Evolutionary conservation across 2,113 vertebrate genomes (phyloP), one percentile per base, ranked within the genome.

Genomic region (Vanacampus margaritifer): DNA sequence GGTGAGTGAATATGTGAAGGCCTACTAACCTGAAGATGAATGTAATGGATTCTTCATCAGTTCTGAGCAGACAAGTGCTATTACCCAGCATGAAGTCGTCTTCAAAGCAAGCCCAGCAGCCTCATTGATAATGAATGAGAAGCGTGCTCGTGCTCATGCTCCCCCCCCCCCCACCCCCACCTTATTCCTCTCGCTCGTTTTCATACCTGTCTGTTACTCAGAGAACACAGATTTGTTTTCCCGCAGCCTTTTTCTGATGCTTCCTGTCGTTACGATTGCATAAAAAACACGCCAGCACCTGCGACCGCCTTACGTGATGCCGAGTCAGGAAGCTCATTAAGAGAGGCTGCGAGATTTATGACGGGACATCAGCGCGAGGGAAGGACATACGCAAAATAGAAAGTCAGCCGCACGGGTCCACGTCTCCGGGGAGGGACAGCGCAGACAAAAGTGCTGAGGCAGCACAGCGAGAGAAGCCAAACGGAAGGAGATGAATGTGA

Each of bases 111-210:
- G 81, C 82, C 70, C 73, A 69, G 75, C 77, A 80, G 71, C 73
- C 82, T 90, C 84, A 88, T 89, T 79, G 86, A 89, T 89, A 89
- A 89, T 90, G 77, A 88, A 89, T 88, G 87, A 86, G 84, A 65
- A 56, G n/a, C 7, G 48, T 12, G 39, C 39, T 26, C 75, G n/a
- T n/a, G n/a, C n/a, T 48, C 41, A 53, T 58, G 50, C 69, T 48
- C 11, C 36, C n/a, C 13, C 36, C 21, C 21, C 12, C 9, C 23
- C 1, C 48, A 23, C 21, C 21, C 10, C 23, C 21, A 51, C 48
- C 48, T 51, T 62, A 11, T n/a, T 9, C 21, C 6, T 19, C 14
- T 63, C 63, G 35, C 66, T 84, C 71, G 57, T 80, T 82, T 84
- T 84, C 87, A 84, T 64, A 85, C 74, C 77, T 81, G 83, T 86